Base-by-base conservation (phyloP, 2,888 invertebrate species). In the Rambutsinella grinnellia region DNA sequence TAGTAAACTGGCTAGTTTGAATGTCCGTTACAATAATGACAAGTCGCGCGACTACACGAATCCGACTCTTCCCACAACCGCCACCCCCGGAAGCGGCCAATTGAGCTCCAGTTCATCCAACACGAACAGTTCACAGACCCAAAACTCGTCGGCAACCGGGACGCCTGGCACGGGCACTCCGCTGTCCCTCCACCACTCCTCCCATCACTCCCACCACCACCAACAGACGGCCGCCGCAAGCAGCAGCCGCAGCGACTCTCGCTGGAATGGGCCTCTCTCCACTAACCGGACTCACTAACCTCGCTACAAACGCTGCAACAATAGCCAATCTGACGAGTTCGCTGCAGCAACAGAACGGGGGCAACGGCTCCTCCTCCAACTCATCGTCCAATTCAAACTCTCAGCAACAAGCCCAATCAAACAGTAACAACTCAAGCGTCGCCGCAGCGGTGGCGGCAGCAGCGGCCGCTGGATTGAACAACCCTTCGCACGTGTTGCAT, bases 21-120 rank as follows among this genome's bases (percentile, higher is more conserved):
- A 99, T 89, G 99, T 99, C 84, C 97, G 98, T 88, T 99, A 97
- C 90, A 99, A 99, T 90, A 99, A 99, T 89, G 99, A 99, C 90
- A 99, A 99, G 89, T 97, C 97, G 79, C 91, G 99, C 79, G 99
- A 99, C 89, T 99, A 97, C 90, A 99, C 99, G 85, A 99, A 99
- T 89, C 99, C 99, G 65, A 94, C 93, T 87, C 91, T 99, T 87
- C 99, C 99, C 5, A 95, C 96, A 66, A 99, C 99, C 63, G n/a
- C n/a, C n/a, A n/a, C n/a, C n/a, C n/a, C n/a, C n/a, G n/a, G 84
- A 89, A 90, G 36, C 89, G 90, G n/a, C n/a, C 77, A 72, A 87
- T 88, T 83, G 87, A 89, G 70, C 44, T 19, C 17, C 88, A 89
- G 79, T 87, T 3, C 15, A 46, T 19, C 46, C 17, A 49, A 49